Conservation (phyloP, 1,140 invertebrate genomes). For the Drosophila bifasciata region DNA sequence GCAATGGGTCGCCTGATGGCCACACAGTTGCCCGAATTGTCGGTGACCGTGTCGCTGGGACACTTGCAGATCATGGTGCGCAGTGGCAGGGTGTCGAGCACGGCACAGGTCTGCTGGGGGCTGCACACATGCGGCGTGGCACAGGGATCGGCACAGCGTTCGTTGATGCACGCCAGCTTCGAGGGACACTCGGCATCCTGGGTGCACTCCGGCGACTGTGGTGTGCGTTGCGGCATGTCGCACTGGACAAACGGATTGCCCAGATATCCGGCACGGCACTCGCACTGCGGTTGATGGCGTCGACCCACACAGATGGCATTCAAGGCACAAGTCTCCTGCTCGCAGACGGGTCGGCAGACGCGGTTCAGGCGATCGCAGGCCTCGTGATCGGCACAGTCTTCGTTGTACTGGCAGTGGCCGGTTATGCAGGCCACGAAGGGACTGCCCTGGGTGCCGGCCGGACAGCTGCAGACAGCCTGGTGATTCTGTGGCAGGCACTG, state of each 20-base stretch:
- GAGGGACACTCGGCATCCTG: constrained; percentile 90
- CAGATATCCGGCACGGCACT: constrained; percentile 89
- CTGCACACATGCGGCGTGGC: constrained; percentile 88
- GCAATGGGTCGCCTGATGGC: constrained; percentile 84
- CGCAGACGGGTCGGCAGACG: constrained; percentile 92
- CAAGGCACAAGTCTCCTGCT: constrained; percentile 90
- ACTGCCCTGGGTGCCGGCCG: constrained; percentile 92
- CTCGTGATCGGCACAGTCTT: constrained; percentile 94
- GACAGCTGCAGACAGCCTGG: constrained; percentile 92
- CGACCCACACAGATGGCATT: constrained; percentile 90
- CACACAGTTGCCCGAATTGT: constrained; percentile 87
- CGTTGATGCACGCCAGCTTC: constrained; percentile 90
- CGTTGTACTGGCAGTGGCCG: constrained; percentile 93
- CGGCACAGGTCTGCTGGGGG: constrained; percentile 90
- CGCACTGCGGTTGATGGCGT: constrained; percentile 91
- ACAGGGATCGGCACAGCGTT: constrained; percentile 91
- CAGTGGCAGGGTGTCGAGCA: constrained; percentile 91
- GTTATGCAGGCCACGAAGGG: constrained; percentile 92
- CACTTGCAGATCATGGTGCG: constrained; percentile 93
- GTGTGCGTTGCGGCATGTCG: constrained; percentile 82
- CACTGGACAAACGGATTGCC: constrained; percentile 93
- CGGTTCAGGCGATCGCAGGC: constrained; percentile 93
- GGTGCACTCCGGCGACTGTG: constrained; percentile 87
- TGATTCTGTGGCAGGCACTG: constrained; percentile 91
- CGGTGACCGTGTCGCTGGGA: constrained; percentile 89